These are phyloP conservation scores for Drosophila sordidapex DNA, from an alignment of 2,888 invertebrate genomes.

Conservation along the genomic window DNA sequence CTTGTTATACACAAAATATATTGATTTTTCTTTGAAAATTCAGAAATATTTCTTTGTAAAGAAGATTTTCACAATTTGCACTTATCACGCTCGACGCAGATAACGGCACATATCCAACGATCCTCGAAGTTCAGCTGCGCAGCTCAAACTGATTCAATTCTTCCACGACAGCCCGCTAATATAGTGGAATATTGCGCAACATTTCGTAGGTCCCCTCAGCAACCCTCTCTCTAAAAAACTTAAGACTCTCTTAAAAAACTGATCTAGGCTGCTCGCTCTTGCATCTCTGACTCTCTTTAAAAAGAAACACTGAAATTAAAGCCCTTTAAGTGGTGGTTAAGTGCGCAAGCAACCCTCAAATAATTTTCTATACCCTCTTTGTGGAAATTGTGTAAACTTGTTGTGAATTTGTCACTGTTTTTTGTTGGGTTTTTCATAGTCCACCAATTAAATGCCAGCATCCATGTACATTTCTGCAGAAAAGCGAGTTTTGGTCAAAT, in stretches of 20 bases:
- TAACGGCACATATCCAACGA: conserved; percentile 37
- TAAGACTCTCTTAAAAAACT: conserved; percentile 62
- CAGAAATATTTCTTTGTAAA: conserved; percentile 30
- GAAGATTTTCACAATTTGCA: conserved; percentile 41
- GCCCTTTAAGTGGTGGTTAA: conserved; percentile 41
- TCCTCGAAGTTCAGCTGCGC: conserved; percentile 82
- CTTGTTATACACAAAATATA: conserved; percentile 24
- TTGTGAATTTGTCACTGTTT: conserved; percentile 46
- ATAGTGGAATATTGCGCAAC: conserved; percentile 70
- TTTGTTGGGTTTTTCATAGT: conserved; percentile 52
- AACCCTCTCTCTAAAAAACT: conserved; percentile 64
- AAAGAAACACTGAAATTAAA: conserved; percentile 35
- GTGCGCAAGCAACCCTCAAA: conserved; percentile 57
- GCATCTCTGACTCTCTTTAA: conserved; percentile 34
- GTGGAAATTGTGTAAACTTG: conserved; percentile 59
- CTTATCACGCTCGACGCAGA: conserved; percentile 28
- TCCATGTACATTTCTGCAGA: conserved; percentile 76
- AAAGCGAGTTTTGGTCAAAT: conserved; percentile 76
- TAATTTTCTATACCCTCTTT: conserved; percentile 35
- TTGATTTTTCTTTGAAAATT: conserved; percentile 20
- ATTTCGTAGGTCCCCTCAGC: conserved; percentile 28
- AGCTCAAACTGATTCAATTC: conserved; percentile 84
- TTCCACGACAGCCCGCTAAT: conserved; percentile 76
- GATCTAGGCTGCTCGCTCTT: conserved; percentile 42
- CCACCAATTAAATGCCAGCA: conserved; percentile 79